phyloP scores from a whole-genome alignment of 37 sponge, comb jelly and placozoan genomes.

The Oscarella lobularis region DNA sequence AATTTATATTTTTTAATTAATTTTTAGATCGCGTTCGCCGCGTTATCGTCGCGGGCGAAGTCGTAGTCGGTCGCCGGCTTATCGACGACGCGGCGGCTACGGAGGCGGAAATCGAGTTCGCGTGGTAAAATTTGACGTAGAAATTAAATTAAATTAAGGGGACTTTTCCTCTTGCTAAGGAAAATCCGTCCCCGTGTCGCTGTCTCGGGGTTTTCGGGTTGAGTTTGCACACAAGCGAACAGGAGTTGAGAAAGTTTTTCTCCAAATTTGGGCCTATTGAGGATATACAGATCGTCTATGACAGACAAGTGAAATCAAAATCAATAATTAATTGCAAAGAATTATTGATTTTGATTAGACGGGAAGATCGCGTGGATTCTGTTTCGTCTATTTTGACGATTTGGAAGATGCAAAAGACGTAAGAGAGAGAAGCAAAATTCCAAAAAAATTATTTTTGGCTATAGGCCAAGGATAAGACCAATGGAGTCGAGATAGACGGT shows the following conservation, averaged over 20 bases:
- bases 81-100: no score
- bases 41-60: neutral
- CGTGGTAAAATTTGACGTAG: neutral
- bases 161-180: slow-evolving; percentile 14
- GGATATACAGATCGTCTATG: slow-evolving; percentile 79
- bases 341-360: slow-evolving; percentile 22
- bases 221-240: slow-evolving; percentile 80
- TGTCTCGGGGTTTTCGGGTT: slow-evolving; percentile 92
- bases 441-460: neutral
- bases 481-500: slow-evolving; percentile 89
- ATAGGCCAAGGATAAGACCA: slow-evolving; percentile 84
- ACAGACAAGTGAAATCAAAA: slow-evolving; percentile 51
- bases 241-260: slow-evolving; percentile 70
- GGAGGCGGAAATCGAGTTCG: no score
- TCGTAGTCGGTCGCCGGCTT: neutral
- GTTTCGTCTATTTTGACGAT: slow-evolving; percentile 73
- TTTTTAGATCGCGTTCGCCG: no score
- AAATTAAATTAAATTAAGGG: neutral
- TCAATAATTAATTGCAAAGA: neutral
- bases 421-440: neutral
- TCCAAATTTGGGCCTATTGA: slow-evolving; percentile 69
- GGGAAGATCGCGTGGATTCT: slow-evolving; percentile 73
- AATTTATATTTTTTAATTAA: no score
- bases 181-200: slow-evolving; percentile 43
- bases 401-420: slow-evolving; percentile 37